Evolutionary conservation across 2,797 vertebrate genomes (phyloP), one percentile per base, ranked within the genome.

Genomic region (Tauraco hartlaubi): DNA sequence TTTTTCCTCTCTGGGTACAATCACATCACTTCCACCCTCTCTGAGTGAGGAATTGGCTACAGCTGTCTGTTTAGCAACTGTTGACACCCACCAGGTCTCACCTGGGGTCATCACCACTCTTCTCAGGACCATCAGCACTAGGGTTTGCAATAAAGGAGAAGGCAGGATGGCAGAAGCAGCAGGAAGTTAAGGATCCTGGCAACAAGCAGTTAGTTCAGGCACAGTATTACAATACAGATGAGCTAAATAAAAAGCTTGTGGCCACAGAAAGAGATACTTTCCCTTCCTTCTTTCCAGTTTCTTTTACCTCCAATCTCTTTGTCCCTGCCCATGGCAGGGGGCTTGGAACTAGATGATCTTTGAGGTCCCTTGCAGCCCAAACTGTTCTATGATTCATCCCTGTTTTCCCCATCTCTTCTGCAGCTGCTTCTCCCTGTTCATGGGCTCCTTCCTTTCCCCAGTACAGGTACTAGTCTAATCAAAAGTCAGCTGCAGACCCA

Each of bases 1-100:
- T 49, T 54, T 59, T 12, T 49, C 20, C 35, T 59, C 35, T 71
- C 29, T 37, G 1, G 0, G 0, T 64, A 31, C 3, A 37, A 31
- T 43, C 18, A 41, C 28, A 43, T n/a, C 7, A 19, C 19, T 62
- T 58, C 8, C 9, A 12, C 7, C 4, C 26, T 11, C 5, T 66
- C 33, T 67, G n/a, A 90, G 58, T 33, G 14, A 71, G 21, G 26
- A 80, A 85, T 6, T 77, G 31, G 62, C 58, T 86, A 72, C 79
- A 91, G 46, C 46, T 71, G 63, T 33, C 25, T 84, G 46, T 64
- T 85, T 84, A 55, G 19, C 44, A 63, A 25, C 37, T 67, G 44
- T 9, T 56, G 58, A 29, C 44, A 37, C 8, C 28, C n/a, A 88
- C 12, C 43, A 52, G 13, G 25, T 71, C 33, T 56, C 75, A 85